Evolutionary conservation across 2,113 vertebrate species (phyloP).

Genomic region (Silurus asotus): DNA sequence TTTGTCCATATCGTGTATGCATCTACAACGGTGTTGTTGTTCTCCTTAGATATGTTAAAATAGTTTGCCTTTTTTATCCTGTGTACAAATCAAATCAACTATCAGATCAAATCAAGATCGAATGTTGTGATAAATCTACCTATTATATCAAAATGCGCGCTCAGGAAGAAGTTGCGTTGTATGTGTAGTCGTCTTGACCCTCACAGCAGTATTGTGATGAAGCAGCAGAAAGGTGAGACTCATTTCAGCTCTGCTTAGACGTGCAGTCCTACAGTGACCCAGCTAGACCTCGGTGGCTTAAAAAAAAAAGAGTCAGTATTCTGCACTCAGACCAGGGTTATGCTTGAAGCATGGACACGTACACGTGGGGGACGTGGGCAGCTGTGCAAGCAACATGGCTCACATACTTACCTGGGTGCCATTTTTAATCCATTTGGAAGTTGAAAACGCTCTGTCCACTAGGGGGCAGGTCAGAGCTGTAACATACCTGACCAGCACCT

Average conservation of each 20-base stretch:
- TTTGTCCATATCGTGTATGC: too few species aligned
- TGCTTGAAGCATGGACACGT: neutral
- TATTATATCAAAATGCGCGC: slow-evolving; percentile 23
- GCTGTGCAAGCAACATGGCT: neutral
- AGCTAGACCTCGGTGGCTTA: slow-evolving; percentile 57
- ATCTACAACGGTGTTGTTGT: too few species aligned
- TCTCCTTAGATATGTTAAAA: too few species aligned
- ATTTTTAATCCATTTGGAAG: neutral
- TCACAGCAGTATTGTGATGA: slow-evolving; percentile 63
- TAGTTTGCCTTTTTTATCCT: neutral
- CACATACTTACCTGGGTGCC: neutral
- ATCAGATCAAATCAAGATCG: neutral
- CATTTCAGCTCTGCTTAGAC: slow-evolving; percentile 65
- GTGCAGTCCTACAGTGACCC: slow-evolving; percentile 66
- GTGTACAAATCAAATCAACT: neutral
- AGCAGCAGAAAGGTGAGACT: slow-evolving; percentile 76
- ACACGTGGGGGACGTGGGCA: neutral
- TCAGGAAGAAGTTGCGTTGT: slow-evolving; percentile 29
- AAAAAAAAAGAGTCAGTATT: slow-evolving; percentile 68
- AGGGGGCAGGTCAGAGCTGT: slow-evolving; percentile 1
- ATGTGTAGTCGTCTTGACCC: slow-evolving; percentile 33
- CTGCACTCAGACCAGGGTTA: slow-evolving; percentile 47
- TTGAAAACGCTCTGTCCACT: neutral
- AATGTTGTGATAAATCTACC: slow-evolving; percentile 27
- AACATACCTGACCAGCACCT: neutral